Evolutionary conservation across 2,113 vertebrate species (phyloP), one percentile per base, ranked within the genome.

Genomic region (Neotragus moschatus): DNA sequence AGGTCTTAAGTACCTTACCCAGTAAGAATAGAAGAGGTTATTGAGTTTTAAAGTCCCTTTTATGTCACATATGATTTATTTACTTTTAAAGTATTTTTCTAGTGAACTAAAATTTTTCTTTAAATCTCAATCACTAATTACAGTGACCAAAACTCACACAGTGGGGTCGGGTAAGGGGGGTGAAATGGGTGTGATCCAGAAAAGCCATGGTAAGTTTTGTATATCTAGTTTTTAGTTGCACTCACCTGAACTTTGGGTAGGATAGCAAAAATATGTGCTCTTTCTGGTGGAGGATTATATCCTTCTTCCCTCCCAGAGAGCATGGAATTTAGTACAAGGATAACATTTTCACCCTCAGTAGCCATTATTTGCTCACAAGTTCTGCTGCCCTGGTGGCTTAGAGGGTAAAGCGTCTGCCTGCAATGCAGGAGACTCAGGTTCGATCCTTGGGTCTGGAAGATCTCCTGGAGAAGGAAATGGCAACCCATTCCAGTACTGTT

Each of bases 81-180:
- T 86, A 47, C 89, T 95, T 96, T 94, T 33, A 19, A 61, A 84
- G 39, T 90, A 75, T 75, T 60, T 92, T 30, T 60, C 66, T 92
- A 30, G 25, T 53, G 7, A 55, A 39, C 11, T 66, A 81, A 75
- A 55, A 70, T 15, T 79, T 33, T 70, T 80, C 12, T 90, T 58
- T 73, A n/a, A 28, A 61, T 10, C 23, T 60, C 49, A n/a, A 6
- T 60, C 23, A 15, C 17, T 45, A 81, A 53, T 49, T 80, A 17
- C 25, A 94, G 63, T 84, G 33, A 63, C 86, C 89, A 84, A 77
- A 90, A 80, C 11, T 81, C 49, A 56, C 10, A 86, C 14, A 53
- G 49, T 5, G 13, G 6, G 4, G 21, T 5, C 5, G 0, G 21
- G 49, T 47, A 17, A 33, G 6, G 36, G 17, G 4, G 12, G 3